phyloP scores from a whole-genome alignment of 2,797 vertebrate species.

The Liasis olivaceus region DNA sequence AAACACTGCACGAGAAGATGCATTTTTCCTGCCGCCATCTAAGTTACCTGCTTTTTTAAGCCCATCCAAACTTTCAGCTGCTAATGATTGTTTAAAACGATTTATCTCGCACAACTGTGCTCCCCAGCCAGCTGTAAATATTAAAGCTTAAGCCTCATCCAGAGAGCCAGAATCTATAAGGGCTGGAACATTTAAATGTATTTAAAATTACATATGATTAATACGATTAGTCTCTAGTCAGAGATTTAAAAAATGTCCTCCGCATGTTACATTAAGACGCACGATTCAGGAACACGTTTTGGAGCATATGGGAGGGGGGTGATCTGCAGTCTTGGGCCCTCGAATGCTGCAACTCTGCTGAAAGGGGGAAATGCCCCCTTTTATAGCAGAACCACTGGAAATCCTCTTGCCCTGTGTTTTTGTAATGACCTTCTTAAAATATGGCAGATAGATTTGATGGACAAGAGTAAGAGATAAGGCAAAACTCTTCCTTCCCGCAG shows the following conservation, averaged over 20 bases:
- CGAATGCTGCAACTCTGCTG: not conserved
- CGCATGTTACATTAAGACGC: not conserved
- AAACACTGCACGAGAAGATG: not conserved
- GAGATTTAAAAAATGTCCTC: not conserved
- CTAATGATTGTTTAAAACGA: not conserved
- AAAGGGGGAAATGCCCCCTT: not conserved
- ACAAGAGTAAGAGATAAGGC: too few relatives aligned
- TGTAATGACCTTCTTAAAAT: too few relatives aligned
- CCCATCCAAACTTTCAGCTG: not conserved
- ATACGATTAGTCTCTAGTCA: not conserved
- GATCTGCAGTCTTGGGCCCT: not conserved
- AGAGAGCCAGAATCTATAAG: not conserved
- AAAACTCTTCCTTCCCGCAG: not conserved
- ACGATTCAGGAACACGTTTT: accelerated
- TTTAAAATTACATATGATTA: not conserved
- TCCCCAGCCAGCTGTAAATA: not conserved
- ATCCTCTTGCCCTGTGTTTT: not conserved
- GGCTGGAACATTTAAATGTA: not conserved
- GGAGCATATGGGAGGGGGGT: not conserved
- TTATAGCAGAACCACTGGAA: not conserved
- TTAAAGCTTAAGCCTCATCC: not conserved
- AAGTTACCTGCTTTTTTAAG: not conserved
- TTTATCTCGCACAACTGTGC: not conserved
- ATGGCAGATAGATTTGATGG: too few relatives aligned
- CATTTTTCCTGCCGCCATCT: not conserved